Evolutionary conservation across 1,140 invertebrate species (phyloP).

Genomic region (Paralvinella palmiformis): DNA sequence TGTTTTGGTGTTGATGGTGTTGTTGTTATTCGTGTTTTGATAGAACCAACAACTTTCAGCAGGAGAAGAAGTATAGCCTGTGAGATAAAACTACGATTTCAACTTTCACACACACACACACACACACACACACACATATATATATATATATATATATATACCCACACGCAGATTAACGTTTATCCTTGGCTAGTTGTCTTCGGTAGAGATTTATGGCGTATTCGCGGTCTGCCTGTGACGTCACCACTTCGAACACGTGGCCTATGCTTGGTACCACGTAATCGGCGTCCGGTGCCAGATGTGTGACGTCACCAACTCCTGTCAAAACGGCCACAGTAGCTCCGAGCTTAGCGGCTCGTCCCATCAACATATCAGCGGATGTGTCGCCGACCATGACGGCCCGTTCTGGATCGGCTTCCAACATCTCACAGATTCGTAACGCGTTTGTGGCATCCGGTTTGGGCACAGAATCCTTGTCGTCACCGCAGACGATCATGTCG

Average conservation of each 20-base stretch:
- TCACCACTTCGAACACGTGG: constrained; percentile 5
- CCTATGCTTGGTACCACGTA: constrained; percentile 29
- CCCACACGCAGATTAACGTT: no score
- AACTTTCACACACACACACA: no score
- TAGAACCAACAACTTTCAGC: no score
- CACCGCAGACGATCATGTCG: constrained; percentile 52
- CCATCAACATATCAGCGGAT: constrained; percentile 52
- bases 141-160: no score
- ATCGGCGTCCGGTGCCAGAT: constrained; percentile 37
- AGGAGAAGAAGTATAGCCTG: no score
- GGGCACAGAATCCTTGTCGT: constrained; percentile 47
- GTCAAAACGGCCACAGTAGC: constrained; percentile 51
- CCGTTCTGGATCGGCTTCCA: constrained; percentile 45
- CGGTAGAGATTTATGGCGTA: no score
- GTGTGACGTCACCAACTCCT: constrained; percentile 36
- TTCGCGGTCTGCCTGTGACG: no score
- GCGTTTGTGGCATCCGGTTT: constrained; percentile 53
- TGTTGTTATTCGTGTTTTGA: no score
- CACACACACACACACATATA: no score
- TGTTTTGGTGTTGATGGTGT: no score
- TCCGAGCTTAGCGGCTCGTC: constrained; percentile 48
- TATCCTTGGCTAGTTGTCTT: no score
- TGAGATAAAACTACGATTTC: no score
- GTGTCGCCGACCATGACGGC: constrained; percentile 54
- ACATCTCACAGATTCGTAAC: constrained; percentile 46